These are phyloP conservation scores for Mormyrops attenuatus DNA, from an alignment of 2,797 vertebrate genomes.

Conservation along the genomic window DNA sequence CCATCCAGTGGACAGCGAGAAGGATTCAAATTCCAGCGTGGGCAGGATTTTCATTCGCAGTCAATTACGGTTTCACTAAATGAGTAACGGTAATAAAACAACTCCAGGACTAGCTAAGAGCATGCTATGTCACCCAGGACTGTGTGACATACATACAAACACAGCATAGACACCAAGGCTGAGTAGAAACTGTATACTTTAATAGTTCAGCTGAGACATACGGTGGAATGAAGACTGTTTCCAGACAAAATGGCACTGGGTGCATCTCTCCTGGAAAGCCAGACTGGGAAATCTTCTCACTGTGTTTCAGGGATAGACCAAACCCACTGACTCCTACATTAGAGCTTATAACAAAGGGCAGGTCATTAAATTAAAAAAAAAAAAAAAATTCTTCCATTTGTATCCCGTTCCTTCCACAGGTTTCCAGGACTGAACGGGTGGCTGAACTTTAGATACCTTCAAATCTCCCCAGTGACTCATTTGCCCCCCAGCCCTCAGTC, in stretches of 20 bases:
- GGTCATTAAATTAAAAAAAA: background rate
- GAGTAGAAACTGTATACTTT: conserved; percentile 12
- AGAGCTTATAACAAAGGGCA: background rate
- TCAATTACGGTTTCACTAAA: background rate
- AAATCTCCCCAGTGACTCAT: background rate
- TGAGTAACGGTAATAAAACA: background rate
- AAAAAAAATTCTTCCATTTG: background rate
- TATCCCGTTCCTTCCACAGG: background rate
- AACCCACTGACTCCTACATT: background rate
- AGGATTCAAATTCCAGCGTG: background rate
- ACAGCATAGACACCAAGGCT: background rate
- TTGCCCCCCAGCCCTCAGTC: background rate
- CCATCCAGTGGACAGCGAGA: background rate
- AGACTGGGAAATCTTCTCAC: background rate
- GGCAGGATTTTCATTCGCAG: background rate
- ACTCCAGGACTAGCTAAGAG: background rate
- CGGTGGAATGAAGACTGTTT: background rate
- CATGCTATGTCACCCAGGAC: background rate
- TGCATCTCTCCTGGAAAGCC: background rate
- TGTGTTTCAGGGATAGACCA: background rate
- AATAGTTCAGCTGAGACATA: background rate
- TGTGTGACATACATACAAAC: background rate
- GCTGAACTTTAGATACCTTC: background rate
- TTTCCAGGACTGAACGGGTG: background rate
- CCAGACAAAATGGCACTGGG: background rate